phyloP scores from a whole-genome alignment of 2,888 invertebrate genomes.

The Cenopis cana region DNA sequence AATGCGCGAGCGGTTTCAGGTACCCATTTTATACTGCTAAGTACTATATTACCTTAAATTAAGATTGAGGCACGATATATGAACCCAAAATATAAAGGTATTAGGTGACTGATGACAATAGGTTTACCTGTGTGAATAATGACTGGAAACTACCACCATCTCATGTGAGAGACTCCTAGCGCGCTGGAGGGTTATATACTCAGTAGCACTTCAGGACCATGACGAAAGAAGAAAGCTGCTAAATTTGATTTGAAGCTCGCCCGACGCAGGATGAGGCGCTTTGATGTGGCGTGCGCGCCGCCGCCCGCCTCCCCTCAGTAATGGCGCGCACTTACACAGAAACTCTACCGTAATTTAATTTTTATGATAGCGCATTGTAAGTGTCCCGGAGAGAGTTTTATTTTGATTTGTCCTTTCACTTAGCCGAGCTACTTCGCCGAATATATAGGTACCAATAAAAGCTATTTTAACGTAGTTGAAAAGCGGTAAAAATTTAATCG shows the following conservation, averaged over 20 bases:
- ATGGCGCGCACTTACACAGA: slow-evolving; percentile 80
- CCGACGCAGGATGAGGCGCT: slow-evolving; percentile 70
- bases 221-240: slow-evolving; percentile 78
- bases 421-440: slow-evolving; percentile 54
- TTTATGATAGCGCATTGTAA: slow-evolving; percentile 83
- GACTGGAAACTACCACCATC: not conserved
- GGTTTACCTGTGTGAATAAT: not conserved
- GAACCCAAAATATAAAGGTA: too few species aligned
- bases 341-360: slow-evolving; percentile 83
- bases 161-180: slow-evolving; percentile 45
- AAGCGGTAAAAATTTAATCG: slow-evolving; percentile 8
- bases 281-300: slow-evolving; percentile 74
- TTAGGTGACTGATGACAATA: not conserved
- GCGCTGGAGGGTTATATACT: slow-evolving; percentile 56
- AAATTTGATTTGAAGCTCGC: slow-evolving; percentile 80
- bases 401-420: slow-evolving; percentile 66
- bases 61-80: too few species aligned
- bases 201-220: slow-evolving; percentile 60
- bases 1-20: too few species aligned
- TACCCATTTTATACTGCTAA: too few species aligned
- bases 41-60: too few species aligned
- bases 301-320: slow-evolving; percentile 63
- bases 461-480: slow-evolving; percentile 27
- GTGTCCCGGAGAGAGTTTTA: slow-evolving; percentile 73
- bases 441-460: slow-evolving; percentile 35